phyloP scores from a whole-genome alignment of 2,113 vertebrate species.

The Chionomys nivalis region DNA sequence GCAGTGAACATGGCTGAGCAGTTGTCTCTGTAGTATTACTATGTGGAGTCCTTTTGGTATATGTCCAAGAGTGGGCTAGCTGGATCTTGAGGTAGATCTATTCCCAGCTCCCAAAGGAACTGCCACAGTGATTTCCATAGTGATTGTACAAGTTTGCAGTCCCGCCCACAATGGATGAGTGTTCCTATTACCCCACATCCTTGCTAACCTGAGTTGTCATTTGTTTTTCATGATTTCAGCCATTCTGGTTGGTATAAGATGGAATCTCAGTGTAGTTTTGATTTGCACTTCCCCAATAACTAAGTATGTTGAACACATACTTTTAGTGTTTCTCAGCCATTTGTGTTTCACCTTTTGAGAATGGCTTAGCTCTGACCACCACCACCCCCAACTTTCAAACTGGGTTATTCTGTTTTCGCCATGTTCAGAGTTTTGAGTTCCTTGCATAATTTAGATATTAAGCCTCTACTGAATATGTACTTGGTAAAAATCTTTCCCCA shows the following conservation, averaged over 20 bases:
- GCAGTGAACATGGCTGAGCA: neutral
- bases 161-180: neutral
- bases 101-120: neutral
- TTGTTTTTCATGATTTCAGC: neutral
- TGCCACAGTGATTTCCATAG: neutral
- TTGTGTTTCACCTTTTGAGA: neutral
- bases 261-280: neutral
- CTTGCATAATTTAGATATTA: neutral
- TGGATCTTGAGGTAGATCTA: neutral
- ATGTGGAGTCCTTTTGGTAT: neutral
- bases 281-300: neutral
- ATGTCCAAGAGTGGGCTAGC: neutral
- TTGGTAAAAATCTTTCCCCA: neutral
- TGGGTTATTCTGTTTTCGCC: neutral
- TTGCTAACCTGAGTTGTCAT: neutral
- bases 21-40: neutral
- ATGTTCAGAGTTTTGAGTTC: neutral
- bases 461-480: neutral
- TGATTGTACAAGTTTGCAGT: no score
- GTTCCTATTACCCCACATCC: neutral
- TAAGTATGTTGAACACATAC: neutral
- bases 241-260: neutral
- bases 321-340: neutral
- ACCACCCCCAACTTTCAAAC: neutral
- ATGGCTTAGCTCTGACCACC: neutral